A percentile compares a stretch with the other conserved stretches of the same genome.
Conservation (phyloP, 2,797 vertebrate species). For the Falco novaeseelandiae region DNA sequence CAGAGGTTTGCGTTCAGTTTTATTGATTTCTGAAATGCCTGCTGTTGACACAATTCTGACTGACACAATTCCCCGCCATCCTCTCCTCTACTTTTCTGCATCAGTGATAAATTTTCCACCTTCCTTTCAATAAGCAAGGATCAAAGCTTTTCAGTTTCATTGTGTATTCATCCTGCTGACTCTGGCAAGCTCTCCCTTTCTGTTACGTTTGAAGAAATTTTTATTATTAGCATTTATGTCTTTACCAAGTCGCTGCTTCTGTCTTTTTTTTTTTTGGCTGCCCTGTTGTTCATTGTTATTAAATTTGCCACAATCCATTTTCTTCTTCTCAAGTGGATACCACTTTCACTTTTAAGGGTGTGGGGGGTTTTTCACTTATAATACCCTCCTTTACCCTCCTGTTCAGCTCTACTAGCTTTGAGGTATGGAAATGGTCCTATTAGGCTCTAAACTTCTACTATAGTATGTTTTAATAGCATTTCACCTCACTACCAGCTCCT, state of each 20-base stretch:
- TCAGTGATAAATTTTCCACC: background rate
- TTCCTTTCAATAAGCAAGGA: background rate
- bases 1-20: background rate
- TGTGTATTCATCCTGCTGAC: background rate
- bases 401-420: background rate
- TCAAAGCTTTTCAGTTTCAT: background rate
- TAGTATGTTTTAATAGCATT: background rate
- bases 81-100: background rate
- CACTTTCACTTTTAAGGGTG: background rate
- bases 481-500: background rate
- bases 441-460: background rate
- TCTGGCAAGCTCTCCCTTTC: background rate
- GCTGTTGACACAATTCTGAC: background rate
- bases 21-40: background rate
- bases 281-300: background rate
- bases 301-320: background rate
- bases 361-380: accelerated
- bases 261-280: background rate
- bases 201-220: background rate
- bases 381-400: background rate
- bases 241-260: background rate
- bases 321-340: background rate
- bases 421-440: background rate
- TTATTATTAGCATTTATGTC: background rate
- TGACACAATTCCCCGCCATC: background rate